Base-by-base conservation (phyloP, 2,888 invertebrate species). In the Spilosoma lubricipeda region DNA sequence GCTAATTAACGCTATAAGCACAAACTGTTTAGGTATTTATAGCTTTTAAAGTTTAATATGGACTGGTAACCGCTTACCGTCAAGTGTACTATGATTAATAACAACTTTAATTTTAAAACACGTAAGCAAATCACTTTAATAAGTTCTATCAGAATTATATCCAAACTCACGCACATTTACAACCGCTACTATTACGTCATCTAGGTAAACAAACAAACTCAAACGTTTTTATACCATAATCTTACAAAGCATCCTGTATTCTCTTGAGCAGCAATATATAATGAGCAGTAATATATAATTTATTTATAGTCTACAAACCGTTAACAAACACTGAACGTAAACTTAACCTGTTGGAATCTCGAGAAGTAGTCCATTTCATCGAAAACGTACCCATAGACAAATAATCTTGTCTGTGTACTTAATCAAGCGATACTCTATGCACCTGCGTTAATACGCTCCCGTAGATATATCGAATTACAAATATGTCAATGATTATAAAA, bases 371-470 rank as follows among this genome's bases (percentile, higher is more conserved):
- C 72, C 72, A 72, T 56, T 81, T 82, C 76, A 70, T 70, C 63
- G 77, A 78, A 71, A 67, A 71, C 59, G 67, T 73, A 70, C 63
- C 64, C 67, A 78, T 80, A 77, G 72, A 82, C 77, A 84, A 85
- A 82, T 78, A 80, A 63, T n/a, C 65, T 45, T 77, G 70, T 77
- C 48, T 78, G 74, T 82, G 74, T 80, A 77, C 75, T 67, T 78
- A 56, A 80, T 80, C 73, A 76, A 73, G 52, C 73, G 75, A 85
- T 85, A 80, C 79, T 82, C 85, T 75, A 76, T 83, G 85, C 84
- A 84, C 84, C 84, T 84, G 84, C 82, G 65, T 48, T 76, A 81
- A 79, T 76, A 67, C 74, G 85, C 84, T 84, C 85, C 84, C 84
- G 84, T 76, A 80, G 59, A 59, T 76, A 79, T 82, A 85, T 84